Evolutionary conservation across 2,888 invertebrate genomes (phyloP), one percentile per base, ranked within the genome.

Genomic region (Acleris holmiana): DNA sequence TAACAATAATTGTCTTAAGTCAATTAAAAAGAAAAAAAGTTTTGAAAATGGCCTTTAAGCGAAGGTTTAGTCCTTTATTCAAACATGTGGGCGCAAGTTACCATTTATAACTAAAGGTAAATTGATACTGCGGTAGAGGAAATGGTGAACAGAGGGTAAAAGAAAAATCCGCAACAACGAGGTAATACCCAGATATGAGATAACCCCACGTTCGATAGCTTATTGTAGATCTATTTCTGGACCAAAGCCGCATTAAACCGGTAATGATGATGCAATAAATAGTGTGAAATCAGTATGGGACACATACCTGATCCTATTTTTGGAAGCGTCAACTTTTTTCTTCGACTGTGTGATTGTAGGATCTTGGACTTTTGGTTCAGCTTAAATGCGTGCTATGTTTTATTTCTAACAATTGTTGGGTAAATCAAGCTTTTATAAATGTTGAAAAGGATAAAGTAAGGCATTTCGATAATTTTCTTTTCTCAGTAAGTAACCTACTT

Each of bases 81-180:
- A 29, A 29, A 29, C 10, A 10, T 29, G 29, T 13, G 29, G 2
- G 8, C 8, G 8, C 8, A 35, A 8, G 35, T 35, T 35, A 13
- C 13, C 2, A 13, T 13, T 13, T 35, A 35, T 8, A 35, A 13
- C 2, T 35, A 21, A 54, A 40, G 8, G 40, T 21, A 54, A 53
- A 54, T 64, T 44, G 29, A 44, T 44, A 25, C 18, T 29, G 17
- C 19, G 74, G 80, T 89, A 91, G 91, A 89, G 73, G 86, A 85
- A 71, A 86, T 87, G 80, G 85, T 85, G 74, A 84, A 84, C 72
- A 81, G 89, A 72, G 29, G 29, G 25, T 13, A 83, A 83, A 70
- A 69, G 76, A 56, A 67, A 73, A 71, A 55, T 71, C 61, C 69
- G 65, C 65, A 55, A 58, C 69, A 68, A 41, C 69, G 71, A 76